These are phyloP conservation scores for Drosophila sucinea DNA, from an alignment of 1,140 invertebrate genomes.

Conservation along the genomic window DNA sequence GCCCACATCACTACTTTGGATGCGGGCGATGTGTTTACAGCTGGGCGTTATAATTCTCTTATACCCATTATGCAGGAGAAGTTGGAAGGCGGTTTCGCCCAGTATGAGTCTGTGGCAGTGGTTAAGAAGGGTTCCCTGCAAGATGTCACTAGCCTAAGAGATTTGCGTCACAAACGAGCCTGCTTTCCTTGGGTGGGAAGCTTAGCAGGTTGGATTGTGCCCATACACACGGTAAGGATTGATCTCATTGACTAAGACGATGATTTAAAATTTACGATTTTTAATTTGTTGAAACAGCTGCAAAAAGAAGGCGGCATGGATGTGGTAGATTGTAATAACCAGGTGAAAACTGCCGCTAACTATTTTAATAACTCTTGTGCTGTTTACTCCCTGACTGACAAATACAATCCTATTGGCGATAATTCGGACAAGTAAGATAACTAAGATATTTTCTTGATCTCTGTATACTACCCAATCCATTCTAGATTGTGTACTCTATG, in stretches of 20 bases:
- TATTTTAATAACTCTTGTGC: conserved; percentile 97
- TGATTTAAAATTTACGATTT: not conserved
- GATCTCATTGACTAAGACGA: not conserved
- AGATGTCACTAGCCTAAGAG: conserved; percentile 86
- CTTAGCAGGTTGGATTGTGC: conserved; percentile 96
- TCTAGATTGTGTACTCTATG: conserved; percentile 92
- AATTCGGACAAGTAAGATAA: conserved; percentile 86
- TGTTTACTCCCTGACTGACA: conserved; percentile 94
- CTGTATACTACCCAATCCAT: not conserved
- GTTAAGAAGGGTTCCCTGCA: conserved; percentile 88
- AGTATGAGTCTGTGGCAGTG: conserved; percentile 94
- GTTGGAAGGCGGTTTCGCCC: conserved; percentile 85
- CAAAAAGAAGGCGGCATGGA: conserved; percentile 92
- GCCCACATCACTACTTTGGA: conserved; percentile 95
- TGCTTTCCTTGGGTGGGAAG: conserved; percentile 96
- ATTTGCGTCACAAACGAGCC: conserved; percentile 90
- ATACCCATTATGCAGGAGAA: conserved; percentile 93
- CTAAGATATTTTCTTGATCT: not conserved
- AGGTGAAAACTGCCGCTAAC: conserved; percentile 95
- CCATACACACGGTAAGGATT: conserved; percentile 89
- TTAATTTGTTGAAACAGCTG: conserved; percentile 84
- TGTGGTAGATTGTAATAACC: conserved; percentile 97
- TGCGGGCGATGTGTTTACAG: conserved; percentile 96
- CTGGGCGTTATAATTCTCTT: conserved; percentile 95
- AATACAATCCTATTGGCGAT: conserved; percentile 97